A percentile compares a stretch with the other conserved stretches of the same genome.
Conservation (phyloP, 92 coral and sea anemone species). For the Metridium senile region DNA sequence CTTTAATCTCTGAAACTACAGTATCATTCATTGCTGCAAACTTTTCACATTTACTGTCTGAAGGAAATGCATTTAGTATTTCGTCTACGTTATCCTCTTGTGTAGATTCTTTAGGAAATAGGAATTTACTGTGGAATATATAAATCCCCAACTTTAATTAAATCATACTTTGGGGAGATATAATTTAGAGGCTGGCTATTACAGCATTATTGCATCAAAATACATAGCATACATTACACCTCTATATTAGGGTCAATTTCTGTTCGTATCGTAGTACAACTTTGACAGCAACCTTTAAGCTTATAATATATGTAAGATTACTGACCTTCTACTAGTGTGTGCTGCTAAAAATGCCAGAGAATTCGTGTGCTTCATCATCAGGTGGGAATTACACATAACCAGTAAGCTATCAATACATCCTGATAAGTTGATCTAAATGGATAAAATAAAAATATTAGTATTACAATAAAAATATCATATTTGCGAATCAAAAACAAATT, state of each 20-base stretch:
- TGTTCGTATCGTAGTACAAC: too few relatives aligned
- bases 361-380: conserved; percentile 90
- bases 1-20: conserved; percentile 65
- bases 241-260: too few relatives aligned
- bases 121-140: conserved; percentile 69
- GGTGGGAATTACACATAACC: conserved; percentile 88
- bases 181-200: too few relatives aligned
- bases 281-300: too few relatives aligned
- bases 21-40: conserved; percentile 84
- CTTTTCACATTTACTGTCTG: conserved; percentile 93
- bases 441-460: not conserved
- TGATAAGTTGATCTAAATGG: conserved; percentile 65
- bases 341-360: conserved; percentile 74
- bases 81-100: conserved; percentile 2
- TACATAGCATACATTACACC: too few relatives aligned
- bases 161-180: too few relatives aligned
- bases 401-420: conserved; percentile 84
- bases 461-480: not conserved
- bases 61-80: conserved; percentile 37
- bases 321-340: conserved; percentile 75
- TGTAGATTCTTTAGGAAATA: conserved; percentile 78
- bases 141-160: too few relatives aligned
- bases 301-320: too few relatives aligned
- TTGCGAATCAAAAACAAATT: not conserved
- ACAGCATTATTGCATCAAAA: too few relatives aligned